Base-by-base conservation (phyloP, 1,140 invertebrate species). In the Micrasema longulum region DNA sequence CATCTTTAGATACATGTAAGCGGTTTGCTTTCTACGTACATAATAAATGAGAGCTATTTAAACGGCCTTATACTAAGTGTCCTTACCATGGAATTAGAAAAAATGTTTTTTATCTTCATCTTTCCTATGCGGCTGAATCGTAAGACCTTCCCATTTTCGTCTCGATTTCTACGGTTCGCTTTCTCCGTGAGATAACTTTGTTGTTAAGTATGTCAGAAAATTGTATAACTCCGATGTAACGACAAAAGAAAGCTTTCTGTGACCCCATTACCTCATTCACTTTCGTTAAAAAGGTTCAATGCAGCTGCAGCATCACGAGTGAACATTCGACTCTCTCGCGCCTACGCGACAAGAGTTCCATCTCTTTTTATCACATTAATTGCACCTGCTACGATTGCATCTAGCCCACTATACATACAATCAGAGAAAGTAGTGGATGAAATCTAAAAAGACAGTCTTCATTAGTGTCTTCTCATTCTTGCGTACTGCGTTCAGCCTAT, bases 261-360 rank as follows among this genome's bases (percentile, higher is more conserved):
- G 65, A 75, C 73, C 73, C 57, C 64, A 20, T 57, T 74, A 20
- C 62, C 26, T 23, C 53, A 75, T 69, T 75, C 73, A 71, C 73
- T 75, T 75, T 75, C 73, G 50, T 75, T 60, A 53, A 48, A 68
- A 31, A 60, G 22, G 38, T 50, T 12, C 53, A 60, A 31, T 20
- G 66, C 66, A 45, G 66, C 66, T 36, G 26, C 14, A 57, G 47
- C n/a, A n/a, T n/a, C 55, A 57, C 71, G 53, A 47, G 64, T 65
- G 71, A 60, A 69, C 48, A 57, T 47, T 60, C 9, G n/a, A 41
- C 22, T 26, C 22, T 26, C 20, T 5, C 38, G 18, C 47, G 22
- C 23, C 16, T 31, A 31, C n/a, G 9, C 52, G 36, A 55, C 16
- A 35, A 16, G 2, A 5, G 5, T 47, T 62, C 35, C 35, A 14